A percentile compares a stretch with the other conserved stretches of the same genome.
Evolutionary conservation across 2,888 invertebrate genomes (phyloP).

Genomic region (Antheraea assamensis): DNA sequence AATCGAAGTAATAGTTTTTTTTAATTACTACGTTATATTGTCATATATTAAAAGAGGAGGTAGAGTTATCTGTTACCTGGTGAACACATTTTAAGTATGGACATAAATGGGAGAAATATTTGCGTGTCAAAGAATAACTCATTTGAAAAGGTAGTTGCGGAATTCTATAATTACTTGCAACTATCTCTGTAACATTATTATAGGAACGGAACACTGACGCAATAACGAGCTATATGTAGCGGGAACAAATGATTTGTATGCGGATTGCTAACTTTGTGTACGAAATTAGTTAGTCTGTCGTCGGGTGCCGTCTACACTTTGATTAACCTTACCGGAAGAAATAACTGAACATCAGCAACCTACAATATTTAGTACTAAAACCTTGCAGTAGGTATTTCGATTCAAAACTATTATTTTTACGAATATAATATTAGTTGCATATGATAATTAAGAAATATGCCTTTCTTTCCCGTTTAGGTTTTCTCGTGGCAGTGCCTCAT

Average conservation of each 20-base stretch:
- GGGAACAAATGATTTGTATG: constrained; percentile 42
- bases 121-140: background rate
- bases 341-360: constrained; percentile 48
- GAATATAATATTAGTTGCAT: too few relatives aligned
- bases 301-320: constrained; percentile 57
- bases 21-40: background rate
- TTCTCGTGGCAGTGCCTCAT: too few relatives aligned
- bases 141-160: too few relatives aligned
- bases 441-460: background rate
- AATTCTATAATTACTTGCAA: background rate
- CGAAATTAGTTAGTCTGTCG: constrained; percentile 73
- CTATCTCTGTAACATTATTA: background rate
- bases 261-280: constrained; percentile 65
- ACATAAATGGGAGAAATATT: background rate
- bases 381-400: too few relatives aligned
- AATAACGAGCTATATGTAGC: background rate
- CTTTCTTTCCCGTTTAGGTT: background rate
- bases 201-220: background rate
- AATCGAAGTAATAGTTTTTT: background rate
- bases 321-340: constrained; percentile 65
- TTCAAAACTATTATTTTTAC: too few relatives aligned
- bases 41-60: background rate
- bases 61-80: background rate
- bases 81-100: background rate
- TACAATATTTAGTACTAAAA: background rate